Conservation (phyloP, 2,113 vertebrate genomes). For the Ginglymostoma cirratum region DNA sequence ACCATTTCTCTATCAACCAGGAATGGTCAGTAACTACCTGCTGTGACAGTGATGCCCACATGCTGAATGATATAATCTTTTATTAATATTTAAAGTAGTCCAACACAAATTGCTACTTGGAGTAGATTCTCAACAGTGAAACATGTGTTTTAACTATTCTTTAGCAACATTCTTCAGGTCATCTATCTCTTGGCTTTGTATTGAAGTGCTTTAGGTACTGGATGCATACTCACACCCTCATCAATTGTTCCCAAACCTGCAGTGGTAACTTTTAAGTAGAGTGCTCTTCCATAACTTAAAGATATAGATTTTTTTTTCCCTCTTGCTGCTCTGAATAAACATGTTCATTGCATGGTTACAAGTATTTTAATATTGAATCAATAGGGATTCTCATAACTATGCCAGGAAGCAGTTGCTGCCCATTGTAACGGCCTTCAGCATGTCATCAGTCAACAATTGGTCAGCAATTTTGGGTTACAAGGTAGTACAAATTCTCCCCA, state of each 20-base stretch:
- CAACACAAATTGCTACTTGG: background rate
- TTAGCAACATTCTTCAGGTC: background rate
- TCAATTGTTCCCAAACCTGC: background rate
- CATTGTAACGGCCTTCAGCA: background rate
- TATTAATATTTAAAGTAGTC: background rate
- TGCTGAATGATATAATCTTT: background rate
- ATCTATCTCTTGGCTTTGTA: background rate
- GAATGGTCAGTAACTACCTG: background rate
- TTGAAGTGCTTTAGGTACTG: background rate
- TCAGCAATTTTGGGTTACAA: background rate
- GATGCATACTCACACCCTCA: background rate
- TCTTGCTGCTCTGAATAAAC: background rate
- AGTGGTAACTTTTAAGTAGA: background rate
- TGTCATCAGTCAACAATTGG: background rate
- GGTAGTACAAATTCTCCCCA: background rate
- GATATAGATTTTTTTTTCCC: background rate
- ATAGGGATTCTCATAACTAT: background rate
- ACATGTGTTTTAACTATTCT: background rate
- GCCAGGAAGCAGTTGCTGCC: background rate
- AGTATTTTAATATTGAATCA: background rate
- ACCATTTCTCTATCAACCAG: background rate
- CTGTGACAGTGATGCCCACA: background rate
- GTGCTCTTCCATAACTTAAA: background rate
- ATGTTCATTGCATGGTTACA: background rate
- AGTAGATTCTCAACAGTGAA: background rate